Base-by-base conservation (phyloP, 2,888 invertebrate genomes). In the Pterostichus niger region DNA sequence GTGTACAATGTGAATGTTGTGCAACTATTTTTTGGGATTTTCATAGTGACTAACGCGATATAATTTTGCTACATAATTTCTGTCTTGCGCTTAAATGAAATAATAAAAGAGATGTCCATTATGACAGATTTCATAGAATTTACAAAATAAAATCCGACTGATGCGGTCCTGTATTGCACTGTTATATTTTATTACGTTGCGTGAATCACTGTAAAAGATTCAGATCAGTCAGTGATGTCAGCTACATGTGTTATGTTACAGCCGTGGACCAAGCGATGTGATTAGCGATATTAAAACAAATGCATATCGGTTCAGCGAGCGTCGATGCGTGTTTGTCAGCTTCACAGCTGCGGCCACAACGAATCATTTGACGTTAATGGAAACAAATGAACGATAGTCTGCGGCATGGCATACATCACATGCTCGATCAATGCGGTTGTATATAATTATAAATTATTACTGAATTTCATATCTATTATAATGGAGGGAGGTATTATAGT, bases 231-330 rank as follows among this genome's bases (percentile, higher is more conserved):
- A 24, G 46, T 6, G 71, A 71, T 61, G 71, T 71, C 46, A 71
- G 68, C n/a, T 71, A 71, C 31, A 49, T 44, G 46, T 71, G 71
- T 71, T n/a, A 15, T 17, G 59, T 17, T 6, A 24, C 24, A 24
- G 24, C 24, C 24, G 40, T 61, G 61, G 61, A 61, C 61, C n/a
- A 61, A 31, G 11, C 61, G 33, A 40, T 71, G 44, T 71, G 46
- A 71, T 71, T 71, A 40, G 17, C 71, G 46, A 71, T 71, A 71
- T 71, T 71, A 44, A 49, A 46, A 71, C 71, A 71, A 49, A 71
- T 71, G 46, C 44, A 13, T 71, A 24, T 71, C 71, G 71, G 44
- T 71, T 71, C 7, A 15, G 71, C 71, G 71, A 71, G 71, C 71
- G 71, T 44, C 71, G 44, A 24, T 44, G 71, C 71, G 71, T 71